Evolutionary conservation across 2,797 vertebrate genomes (phyloP).

Genomic region (Acanthurus tractus): DNA sequence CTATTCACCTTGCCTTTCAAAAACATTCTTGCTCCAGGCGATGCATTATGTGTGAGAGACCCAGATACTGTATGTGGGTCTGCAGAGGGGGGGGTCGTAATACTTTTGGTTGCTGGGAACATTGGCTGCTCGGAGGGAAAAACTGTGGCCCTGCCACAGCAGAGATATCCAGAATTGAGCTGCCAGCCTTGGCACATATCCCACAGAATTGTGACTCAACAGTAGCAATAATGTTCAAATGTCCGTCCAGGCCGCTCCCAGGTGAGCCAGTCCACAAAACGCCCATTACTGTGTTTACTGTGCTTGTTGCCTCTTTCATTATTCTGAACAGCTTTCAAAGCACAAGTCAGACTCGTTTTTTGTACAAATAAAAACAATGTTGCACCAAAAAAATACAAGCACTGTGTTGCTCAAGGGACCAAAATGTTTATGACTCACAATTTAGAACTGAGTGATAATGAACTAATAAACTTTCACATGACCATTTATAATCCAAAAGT

Average conservation of each 20-base stretch:
- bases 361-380: slow-evolving; percentile 12
- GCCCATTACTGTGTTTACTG: slow-evolving; percentile 44
- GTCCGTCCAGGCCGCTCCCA: slow-evolving; percentile 63
- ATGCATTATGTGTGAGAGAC: slow-evolving; percentile 77
- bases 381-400: not conserved
- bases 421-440: slow-evolving; percentile 18
- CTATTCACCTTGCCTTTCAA: slow-evolving; percentile 74
- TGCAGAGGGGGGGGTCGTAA: slow-evolving; percentile 50
- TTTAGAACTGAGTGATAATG: not conserved
- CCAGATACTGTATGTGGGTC: slow-evolving; percentile 66
- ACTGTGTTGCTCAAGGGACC: not conserved
- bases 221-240: slow-evolving; percentile 60
- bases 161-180: slow-evolving; percentile 75
- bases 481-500: not conserved
- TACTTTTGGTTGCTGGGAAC: slow-evolving; percentile 65
- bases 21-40: slow-evolving; percentile 71
- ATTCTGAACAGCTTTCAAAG: slow-evolving; percentile 51
- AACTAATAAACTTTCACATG: slow-evolving; percentile 1
- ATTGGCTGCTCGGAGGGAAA: slow-evolving; percentile 66
- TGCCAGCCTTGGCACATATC: slow-evolving; percentile 71
- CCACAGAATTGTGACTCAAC: slow-evolving; percentile 74
- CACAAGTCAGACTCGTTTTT: slow-evolving; percentile 1
- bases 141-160: slow-evolving; percentile 68
- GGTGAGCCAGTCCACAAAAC: slow-evolving; percentile 62
- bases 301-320: slow-evolving; percentile 48